phyloP scores from a whole-genome alignment of 2,113 vertebrate genomes.

The Macaca fascicularis region T2T-MFA8v1.1 NC_088379.1:148123501-148124000 shows the following conservation, averaged over 20 bases:
- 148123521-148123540: background rate
- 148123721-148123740: background rate
- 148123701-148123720: background rate
- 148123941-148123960: background rate
- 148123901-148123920: background rate
- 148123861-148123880: background rate
- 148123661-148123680: background rate
- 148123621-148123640: background rate
- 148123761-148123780: background rate
- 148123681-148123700: background rate
- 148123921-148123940: background rate
- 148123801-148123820: background rate
- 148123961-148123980: background rate
- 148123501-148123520: background rate
- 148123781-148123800: background rate
- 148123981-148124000: background rate
- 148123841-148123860: background rate
- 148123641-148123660: background rate
- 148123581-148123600: background rate
- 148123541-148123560: background rate
- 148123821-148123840: background rate
- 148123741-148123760: background rate
- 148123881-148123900: background rate
- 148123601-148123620: background rate
- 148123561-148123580: background rate